Base-by-base conservation (phyloP, 1,140 invertebrate species). In the Chelonus insularis region DNA sequence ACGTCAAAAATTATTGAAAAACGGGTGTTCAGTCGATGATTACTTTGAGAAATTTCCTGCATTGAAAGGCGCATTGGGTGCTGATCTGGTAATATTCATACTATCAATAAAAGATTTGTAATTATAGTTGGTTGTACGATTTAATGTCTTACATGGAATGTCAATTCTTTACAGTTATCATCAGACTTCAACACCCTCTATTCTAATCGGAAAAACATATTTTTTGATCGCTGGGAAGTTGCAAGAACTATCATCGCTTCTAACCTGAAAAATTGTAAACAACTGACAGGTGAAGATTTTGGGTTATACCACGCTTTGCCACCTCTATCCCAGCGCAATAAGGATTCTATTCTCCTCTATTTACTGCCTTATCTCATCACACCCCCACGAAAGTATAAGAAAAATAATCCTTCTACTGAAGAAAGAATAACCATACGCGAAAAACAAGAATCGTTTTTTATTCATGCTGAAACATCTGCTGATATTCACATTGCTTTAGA, bases 1-100 rank as follows among this genome's bases (percentile, higher is more conserved):
- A 20, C 29, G 57, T 20, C 14, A 50, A 14, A 18, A 34, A 12
- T 21, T 50, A 7, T 51, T 59, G 36, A 12, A 21, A n/a, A n/a
- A 21, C 7, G 34, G 34, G 4, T 37, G 25, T 37, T 20, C 57
- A 9, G 32, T 59, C 2, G 18, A 55, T 25, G 39, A 32, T 2
- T 61, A 61, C 55, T 61, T 55, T 14, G 25, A 47, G 12, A 9
- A 21, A 36, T 61, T 55, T 14, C 60, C 60, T 1, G 60, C 32
- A 32, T 55, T 61, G 9, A 61, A 54, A 55, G 43, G 11, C 16
- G 18, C 39, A 7, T 21, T 34, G 14, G 60, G 60, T 20, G 39
- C 51, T 12, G 18, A 55, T 14, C 47, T 61, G 51, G 60, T 61
- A 61, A 61, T 21, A 12, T 18, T 36, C 1, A 45, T 41, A 61